Evolutionary conservation across 2,797 vertebrate species (phyloP).

Genomic region (Diceros bicornis): DNA sequence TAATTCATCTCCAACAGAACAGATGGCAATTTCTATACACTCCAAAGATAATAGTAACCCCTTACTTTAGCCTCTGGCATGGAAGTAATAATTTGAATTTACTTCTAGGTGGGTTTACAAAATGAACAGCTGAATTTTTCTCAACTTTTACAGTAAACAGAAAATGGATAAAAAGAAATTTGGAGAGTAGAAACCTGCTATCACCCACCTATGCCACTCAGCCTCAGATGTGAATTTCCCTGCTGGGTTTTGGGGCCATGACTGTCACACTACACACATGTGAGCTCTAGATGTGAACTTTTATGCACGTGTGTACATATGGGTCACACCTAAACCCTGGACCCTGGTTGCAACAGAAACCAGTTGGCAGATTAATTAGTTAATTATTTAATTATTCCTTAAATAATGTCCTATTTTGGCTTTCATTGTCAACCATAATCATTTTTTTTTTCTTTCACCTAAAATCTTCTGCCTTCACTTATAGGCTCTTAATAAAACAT

Average conservation of each 20-base stretch:
- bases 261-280: neutral
- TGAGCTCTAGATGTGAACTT: neutral
- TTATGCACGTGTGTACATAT: neutral
- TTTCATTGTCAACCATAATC: conserved; percentile 13
- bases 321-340: neutral
- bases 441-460: conserved; percentile 52
- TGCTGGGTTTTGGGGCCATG: neutral
- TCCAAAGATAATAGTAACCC: conserved; percentile 11
- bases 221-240: neutral
- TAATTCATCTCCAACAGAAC: conserved; percentile 56
- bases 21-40: conserved; percentile 42
- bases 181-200: neutral
- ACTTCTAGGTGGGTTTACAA: neutral
- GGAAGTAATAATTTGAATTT: conserved; percentile 57
- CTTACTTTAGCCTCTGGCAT: neutral
- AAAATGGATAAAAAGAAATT: neutral
- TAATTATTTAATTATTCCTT: conserved; percentile 66
- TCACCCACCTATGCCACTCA: neutral
- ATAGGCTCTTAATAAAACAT: conserved; percentile 9
- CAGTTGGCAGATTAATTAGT: conserved; percentile 35
- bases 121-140: neutral
- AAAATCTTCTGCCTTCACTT: conserved; percentile 29
- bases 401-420: conserved; percentile 5
- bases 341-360: neutral
- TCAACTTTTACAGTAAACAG: neutral